Conservation (phyloP, 2,797 vertebrate genomes). For the Rhinichthys osculus region DNA sequence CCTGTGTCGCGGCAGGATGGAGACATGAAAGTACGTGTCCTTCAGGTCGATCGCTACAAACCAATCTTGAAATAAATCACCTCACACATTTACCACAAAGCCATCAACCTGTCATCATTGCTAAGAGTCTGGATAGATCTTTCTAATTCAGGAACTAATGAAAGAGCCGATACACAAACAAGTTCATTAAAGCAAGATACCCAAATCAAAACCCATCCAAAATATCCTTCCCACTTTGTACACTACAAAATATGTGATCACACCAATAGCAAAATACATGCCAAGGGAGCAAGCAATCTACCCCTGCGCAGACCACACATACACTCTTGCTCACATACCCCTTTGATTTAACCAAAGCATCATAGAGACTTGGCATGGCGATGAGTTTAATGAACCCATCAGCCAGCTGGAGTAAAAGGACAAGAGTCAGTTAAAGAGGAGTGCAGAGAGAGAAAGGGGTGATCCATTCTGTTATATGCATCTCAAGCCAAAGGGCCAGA, state of each 20-base stretch:
- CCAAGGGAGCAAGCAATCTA: constrained; percentile 56
- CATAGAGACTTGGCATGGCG: constrained; percentile 75
- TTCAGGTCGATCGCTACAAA: too few relatives aligned
- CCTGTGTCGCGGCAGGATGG: too few relatives aligned
- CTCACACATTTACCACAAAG: constrained; percentile 34
- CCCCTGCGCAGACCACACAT: constrained; percentile 31
- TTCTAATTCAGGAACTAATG: constrained; percentile 55
- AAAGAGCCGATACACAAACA: constrained; percentile 55
- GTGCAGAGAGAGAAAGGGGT: constrained; percentile 47
- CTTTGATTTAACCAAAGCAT: constrained; percentile 72
- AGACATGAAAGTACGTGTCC: too few relatives aligned
- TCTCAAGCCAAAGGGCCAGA: constrained; percentile 65
- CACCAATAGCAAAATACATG: constrained; percentile 47
- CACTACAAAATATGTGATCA: constrained; percentile 53
- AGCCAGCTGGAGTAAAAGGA: constrained; percentile 80
- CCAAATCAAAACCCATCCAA: constrained; percentile 53
- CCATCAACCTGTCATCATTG: constrained; percentile 50
- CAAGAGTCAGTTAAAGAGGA: constrained; percentile 63
- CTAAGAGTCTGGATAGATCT: constrained; percentile 49
- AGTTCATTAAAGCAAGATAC: constrained; percentile 59
- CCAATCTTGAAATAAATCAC: neutral
- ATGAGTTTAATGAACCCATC: constrained; percentile 81
- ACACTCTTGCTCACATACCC: constrained; percentile 62
- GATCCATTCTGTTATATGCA: constrained; percentile 56
- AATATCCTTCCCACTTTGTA: constrained; percentile 49